Conservation (phyloP, 1,140 invertebrate genomes). For the Diplogasteroides magnus region DNA sequence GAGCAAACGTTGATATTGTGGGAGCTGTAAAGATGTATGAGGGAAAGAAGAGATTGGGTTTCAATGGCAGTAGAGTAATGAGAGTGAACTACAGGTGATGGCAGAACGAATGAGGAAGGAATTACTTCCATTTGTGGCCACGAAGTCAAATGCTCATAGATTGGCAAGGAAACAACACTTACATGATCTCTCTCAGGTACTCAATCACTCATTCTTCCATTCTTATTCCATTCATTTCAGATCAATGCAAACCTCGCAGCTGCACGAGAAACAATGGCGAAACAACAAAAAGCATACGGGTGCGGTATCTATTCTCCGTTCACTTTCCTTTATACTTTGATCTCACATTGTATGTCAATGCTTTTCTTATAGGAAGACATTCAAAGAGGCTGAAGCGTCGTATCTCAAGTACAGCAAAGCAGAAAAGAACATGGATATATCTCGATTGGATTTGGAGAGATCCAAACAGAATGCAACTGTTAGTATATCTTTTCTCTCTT, state of each 20-base stretch:
- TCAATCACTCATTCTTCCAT: no score
- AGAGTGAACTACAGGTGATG: constrained; percentile 63
- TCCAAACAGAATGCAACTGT: constrained; percentile 34
- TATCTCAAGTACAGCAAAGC: constrained; percentile 49
- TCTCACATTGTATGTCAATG: constrained; percentile 5
- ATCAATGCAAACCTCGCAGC: constrained; percentile 16
- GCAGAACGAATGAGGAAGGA: constrained; percentile 65
- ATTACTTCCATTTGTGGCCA: constrained; percentile 29
- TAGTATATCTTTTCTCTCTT: no score
- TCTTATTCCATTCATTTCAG: neutral
- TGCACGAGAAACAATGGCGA: constrained; percentile 40
- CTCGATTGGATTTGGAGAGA: constrained; percentile 47
- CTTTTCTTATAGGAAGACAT: constrained; percentile 42
- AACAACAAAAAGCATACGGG: constrained; percentile 44
- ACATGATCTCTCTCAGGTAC: constrained; percentile 31
- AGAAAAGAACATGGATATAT: constrained; percentile 53
- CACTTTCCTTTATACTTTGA: neutral
- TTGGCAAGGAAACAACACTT: constrained; percentile 34
- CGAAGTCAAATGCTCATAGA: constrained; percentile 36
- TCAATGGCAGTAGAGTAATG: no score
- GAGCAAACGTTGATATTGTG: no score
- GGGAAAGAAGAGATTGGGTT: no score
- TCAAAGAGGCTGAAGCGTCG: constrained; percentile 49
- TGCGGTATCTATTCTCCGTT: constrained; percentile 18
- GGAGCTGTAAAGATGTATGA: no score